Conservation (phyloP, 1,140 invertebrate species). For the Lepidostoma basale region DNA sequence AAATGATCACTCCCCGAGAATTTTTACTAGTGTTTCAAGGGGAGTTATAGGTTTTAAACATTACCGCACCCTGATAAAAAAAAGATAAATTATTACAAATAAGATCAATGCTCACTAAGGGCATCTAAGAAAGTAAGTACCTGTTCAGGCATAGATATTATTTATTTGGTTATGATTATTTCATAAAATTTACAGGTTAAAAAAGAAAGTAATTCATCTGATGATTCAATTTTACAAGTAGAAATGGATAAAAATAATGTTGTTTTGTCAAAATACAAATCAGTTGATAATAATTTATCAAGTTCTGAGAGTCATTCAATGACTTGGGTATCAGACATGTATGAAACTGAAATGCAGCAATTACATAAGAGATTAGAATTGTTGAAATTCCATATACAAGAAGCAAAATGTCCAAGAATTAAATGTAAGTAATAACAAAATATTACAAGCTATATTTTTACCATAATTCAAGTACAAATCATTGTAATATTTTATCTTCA, state of each 20-base stretch:
- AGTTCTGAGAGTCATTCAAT: not conserved
- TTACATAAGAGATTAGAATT: not conserved
- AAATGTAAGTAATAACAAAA: not conserved
- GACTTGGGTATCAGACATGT: not conserved
- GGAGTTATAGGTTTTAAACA: too few species aligned
- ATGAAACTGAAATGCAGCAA: not conserved
- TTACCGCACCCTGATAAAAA: too few species aligned
- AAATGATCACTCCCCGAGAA: too few species aligned
- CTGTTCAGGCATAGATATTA: too few species aligned
- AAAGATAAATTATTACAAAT: too few species aligned
- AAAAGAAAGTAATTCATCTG: not conserved
- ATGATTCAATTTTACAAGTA: too few species aligned
- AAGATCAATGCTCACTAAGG: too few species aligned
- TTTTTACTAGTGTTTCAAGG: too few species aligned
- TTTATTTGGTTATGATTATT: too few species aligned
- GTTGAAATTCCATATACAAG: not conserved
- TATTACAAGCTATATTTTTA: not conserved
- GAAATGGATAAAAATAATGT: not conserved
- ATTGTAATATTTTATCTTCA: not conserved
- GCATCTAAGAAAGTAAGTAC: too few species aligned
- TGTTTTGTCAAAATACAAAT: not conserved
- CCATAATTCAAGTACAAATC: too few species aligned
- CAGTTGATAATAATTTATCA: not conserved
- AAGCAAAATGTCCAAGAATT: not conserved
- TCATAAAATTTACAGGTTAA: too few species aligned